Base-by-base conservation (phyloP, 2,888 invertebrate genomes). In the Sarcophaga carnaria region DNA sequence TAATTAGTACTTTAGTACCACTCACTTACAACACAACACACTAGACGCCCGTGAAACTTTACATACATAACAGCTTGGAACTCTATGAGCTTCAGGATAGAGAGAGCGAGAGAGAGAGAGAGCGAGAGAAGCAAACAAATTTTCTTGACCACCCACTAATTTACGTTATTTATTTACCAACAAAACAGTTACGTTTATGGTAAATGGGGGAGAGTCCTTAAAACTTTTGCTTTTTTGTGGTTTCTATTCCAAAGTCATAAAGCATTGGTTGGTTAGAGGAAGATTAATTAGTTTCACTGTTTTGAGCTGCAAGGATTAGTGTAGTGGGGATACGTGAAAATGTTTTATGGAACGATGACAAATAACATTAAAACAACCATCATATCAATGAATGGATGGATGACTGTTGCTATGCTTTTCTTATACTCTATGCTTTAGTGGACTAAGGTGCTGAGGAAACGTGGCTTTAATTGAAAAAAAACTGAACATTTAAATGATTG, bases 1-100 rank as follows among this genome's bases (percentile, higher is more conserved):
- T 84, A 84, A 87, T 87, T 87, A 87, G 81, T 76, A 80, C 64
- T 54, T 54, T 12, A 54, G 54, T 54, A 17, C 47, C 69, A 49
- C 70, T 76, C 45, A 82, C 70, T 76, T 12, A 64, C 54, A 20
- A 59, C 70, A 66, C 60, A 71, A 66, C 37, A 82, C 47, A 62
- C 70, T 37, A 37, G 2, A 37, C 37, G 10, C 37, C 10, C 10
- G 37, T 37, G 8, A 37, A 37, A 37, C 37, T 37, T 37, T 37
- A 37, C 37, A 37, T 37, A 37, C 37, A 37, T 37, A 54, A 17
- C 54, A 54, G 54, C 17, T 54, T 54, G 17, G 54, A 2, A 14
- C 54, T 54, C 12, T 17, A 37, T 10, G 37, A 54, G 54, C 4
- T 54, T 14, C 12, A 2, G 17, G 4, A 14, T 17, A 54, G 14